These are phyloP conservation scores for Sorex maritimensis DNA, from an alignment of 2,797 vertebrate species.

Conservation along the genomic window DNA sequence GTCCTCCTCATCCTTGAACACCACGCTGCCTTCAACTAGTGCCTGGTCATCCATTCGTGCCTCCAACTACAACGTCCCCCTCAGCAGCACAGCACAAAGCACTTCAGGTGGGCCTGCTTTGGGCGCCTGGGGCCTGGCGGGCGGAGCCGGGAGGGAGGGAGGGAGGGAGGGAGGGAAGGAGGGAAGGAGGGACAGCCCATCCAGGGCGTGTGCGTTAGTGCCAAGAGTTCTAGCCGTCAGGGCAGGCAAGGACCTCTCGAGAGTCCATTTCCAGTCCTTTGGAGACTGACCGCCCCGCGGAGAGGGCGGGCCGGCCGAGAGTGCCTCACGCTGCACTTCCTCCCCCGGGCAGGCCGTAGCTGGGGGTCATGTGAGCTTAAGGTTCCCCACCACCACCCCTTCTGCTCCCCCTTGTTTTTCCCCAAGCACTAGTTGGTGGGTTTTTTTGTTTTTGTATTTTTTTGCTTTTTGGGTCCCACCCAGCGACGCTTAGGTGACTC, in stretches of 20 bases:
- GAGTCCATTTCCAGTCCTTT: background rate
- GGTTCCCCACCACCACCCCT: too few species aligned
- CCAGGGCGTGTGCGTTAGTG: background rate
- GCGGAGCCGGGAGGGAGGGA: background rate
- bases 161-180: too few species aligned
- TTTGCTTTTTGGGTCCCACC: too few species aligned
- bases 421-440: too few species aligned
- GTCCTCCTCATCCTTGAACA: slow-evolving; percentile 99
- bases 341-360: too few species aligned
- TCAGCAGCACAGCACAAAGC: slow-evolving; percentile 99
- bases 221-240: background rate
- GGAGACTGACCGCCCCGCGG: background rate
- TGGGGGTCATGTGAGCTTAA: too few species aligned
- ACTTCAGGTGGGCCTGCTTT: slow-evolving; percentile 94
- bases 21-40: slow-evolving; percentile 99
- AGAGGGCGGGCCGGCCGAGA: too few species aligned
- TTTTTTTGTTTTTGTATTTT: too few species aligned
- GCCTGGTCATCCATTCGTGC: slow-evolving; percentile 99
- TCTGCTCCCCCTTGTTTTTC: too few species aligned
- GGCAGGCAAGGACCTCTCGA: background rate
- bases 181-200: too few species aligned
- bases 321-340: too few species aligned
- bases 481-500: too few species aligned
- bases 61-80: slow-evolving; percentile 99
- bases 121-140: background rate